Base-by-base conservation (phyloP, 2,797 vertebrate species). In the Cuculus canorus region DNA sequence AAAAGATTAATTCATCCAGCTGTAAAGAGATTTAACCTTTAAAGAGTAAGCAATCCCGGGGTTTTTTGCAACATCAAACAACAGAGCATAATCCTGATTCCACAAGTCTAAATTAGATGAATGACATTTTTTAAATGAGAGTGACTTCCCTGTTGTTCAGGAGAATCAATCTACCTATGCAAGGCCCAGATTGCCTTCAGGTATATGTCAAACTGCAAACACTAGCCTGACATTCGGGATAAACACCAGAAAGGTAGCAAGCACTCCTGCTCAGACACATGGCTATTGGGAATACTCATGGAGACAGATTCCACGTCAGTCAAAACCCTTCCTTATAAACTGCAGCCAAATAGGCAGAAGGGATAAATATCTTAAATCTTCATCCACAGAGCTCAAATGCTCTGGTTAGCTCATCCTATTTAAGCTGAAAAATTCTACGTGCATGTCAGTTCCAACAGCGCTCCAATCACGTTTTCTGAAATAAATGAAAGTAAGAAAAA, bases 371-470 rank as follows among this genome's bases (percentile, higher is more conserved):
- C 32, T 41, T 8, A 53, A 14, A 4, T 41, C 48, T 75, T 79
- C 79, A 82, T 13, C 41, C 19, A 6, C 2, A 7, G 32, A 88
- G 35, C 48, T 28, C 12, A 6, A 84, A 59, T 30, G 21, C 41
- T 39, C 54, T 27, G 8, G 18, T 57, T 71, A 23, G 28, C 23
- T 79, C 54, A 69, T 22, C 25, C 66, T 61, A 5, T 18, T 69
- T 60, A 19, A 83, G 17, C 18, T 70, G 13, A 22, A 61, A 39
- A 60, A 45, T 9, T 59, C 41, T 21, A 56, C 28, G 7, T 12
- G 13, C 27, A 32, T 0, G 1, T 45, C 43, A 1, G 1, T 47
- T 41, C 57, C 53, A 54, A 37, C 0, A 2, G 2, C 0, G 1
- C 8, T 21, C 54, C 27, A 24, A 48, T 48, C 47, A 23, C 48